Base-by-base conservation (phyloP, 2,888 invertebrate genomes). In the Yponomeuta cagnagella region DNA sequence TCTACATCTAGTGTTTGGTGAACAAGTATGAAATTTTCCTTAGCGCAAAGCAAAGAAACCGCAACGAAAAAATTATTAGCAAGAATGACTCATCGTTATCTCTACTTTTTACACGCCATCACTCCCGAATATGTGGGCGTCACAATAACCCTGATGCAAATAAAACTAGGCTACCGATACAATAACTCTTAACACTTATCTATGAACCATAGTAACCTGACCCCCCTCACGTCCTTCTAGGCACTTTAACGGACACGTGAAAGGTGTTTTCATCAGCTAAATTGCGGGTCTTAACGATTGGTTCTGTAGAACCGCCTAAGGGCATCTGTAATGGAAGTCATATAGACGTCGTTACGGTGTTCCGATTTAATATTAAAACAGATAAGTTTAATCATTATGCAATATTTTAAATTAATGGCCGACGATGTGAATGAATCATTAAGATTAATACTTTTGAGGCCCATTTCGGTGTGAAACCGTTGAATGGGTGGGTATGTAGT, bases 291-390 rank as follows among this genome's bases (percentile, higher is more conserved):
- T 58, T 58, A 58, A 58, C 15, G 3, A 58, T 58, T 58, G 12
- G 52, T 12, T 58, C 8, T 58, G 52, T 15, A 15, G 12, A 75
- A 76, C 75, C 76, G 77, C 80, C 80, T 77, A 74, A 70, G 75
- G 79, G 77, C 76, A 76, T 75, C 73, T 73, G 76, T 77, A 72
- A 74, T 73, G 72, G 71, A 70, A 70, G 74, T 68, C 63, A 70
- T 70, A 72, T 70, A 72, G 70, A 68, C 70, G 48, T 67, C 68
- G 68, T 75, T 73, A 75, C 75, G 74, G 75, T 74, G 78, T 77
- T 80, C 78, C 77, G 76, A 80, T 68, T 52, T 68, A 68, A 68
- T 68, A 48, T 68, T 48, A 48, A 48, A 48, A n/a, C 67, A 37
- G 15, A 33, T 67, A 67, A 15, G 64, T 23, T 64, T 64, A 31